Percentiles rank a stretch among this genome's conserved stretches.
Conservation (phyloP, 1,140 invertebrate genomes). For the Heterodera carotae region DNA sequence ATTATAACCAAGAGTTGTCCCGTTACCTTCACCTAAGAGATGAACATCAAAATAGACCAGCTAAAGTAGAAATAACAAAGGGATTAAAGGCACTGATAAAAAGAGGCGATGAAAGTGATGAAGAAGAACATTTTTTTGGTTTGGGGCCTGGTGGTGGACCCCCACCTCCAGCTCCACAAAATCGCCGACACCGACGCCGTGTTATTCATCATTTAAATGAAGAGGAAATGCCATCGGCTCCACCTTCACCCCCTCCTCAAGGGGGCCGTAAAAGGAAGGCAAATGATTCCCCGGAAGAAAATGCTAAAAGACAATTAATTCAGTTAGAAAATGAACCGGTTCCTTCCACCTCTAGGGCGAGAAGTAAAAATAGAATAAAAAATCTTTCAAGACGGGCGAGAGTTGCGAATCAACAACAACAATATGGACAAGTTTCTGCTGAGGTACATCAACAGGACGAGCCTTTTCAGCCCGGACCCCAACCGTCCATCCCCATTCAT, state of each 20-base stretch:
- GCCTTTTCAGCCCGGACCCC: neutral
- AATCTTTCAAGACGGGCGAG: no score
- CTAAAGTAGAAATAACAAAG: constrained; percentile 7
- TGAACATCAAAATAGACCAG: constrained; percentile 11
- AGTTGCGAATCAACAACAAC: no score
- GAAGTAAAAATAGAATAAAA: no score
- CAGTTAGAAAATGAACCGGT: neutral
- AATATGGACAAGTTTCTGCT: no score
- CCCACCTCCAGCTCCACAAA: neutral
- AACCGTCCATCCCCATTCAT: no score
- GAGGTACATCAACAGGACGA: neutral
- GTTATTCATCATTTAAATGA: neutral
- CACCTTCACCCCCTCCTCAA: neutral
- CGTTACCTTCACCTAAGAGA: neutral
- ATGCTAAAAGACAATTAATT: neutral
- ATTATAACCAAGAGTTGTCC: constrained; percentile 6
- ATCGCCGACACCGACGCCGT: neutral
- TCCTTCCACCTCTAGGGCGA: neutral
- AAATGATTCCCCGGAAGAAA: neutral
- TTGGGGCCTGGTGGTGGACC: neutral
- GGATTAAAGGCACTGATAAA: neutral
- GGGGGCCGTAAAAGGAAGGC: neutral
- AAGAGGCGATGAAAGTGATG: neutral
- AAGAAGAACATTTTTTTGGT: neutral
- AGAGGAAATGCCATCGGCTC: neutral